Conservation (phyloP, 2,888 invertebrate genomes). For the Hirtodrosophila duncani region DNA sequence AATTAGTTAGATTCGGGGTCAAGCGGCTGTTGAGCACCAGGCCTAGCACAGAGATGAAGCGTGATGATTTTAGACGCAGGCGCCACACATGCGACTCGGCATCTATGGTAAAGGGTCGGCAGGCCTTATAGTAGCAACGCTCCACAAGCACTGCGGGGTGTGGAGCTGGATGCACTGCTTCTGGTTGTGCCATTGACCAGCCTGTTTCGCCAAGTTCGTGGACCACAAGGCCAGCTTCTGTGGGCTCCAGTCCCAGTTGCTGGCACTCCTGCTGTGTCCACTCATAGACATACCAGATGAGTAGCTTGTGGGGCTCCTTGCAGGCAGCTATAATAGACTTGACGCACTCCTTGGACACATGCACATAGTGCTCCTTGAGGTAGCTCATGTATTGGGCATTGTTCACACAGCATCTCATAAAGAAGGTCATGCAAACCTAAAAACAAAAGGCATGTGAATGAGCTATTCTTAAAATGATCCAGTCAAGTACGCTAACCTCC, state of each 20-base stretch:
- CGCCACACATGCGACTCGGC: slow-evolving; percentile 67
- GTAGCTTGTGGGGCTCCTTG: slow-evolving; percentile 65
- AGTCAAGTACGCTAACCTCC: too few relatives aligned
- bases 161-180: slow-evolving; percentile 18
- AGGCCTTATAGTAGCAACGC: slow-evolving; percentile 76
- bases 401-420: slow-evolving; percentile 75
- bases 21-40: slow-evolving; percentile 75
- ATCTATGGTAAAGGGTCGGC: slow-evolving; percentile 74
- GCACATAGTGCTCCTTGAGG: slow-evolving; percentile 74
- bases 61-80: slow-evolving; percentile 64
- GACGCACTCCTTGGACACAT: slow-evolving; percentile 76
- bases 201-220: slow-evolving; percentile 11
- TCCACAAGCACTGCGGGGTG: slow-evolving; percentile 57
- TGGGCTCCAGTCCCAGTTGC: slow-evolving; percentile 54
- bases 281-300: slow-evolving; percentile 75
- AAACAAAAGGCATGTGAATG: too few relatives aligned
- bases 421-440: slow-evolving; percentile 73
- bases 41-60: slow-evolving; percentile 75
- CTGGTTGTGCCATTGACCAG: slow-evolving; percentile 18
- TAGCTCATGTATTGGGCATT: slow-evolving; percentile 73
- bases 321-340: slow-evolving; percentile 72
- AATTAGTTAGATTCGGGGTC: slow-evolving; percentile 60
- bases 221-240: slow-evolving; percentile 46
- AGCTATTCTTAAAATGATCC: too few relatives aligned
- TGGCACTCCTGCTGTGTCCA: slow-evolving; percentile 77